Base-by-base conservation (phyloP, 2,113 vertebrate genomes). In the Pycnonotus jocosus region DNA sequence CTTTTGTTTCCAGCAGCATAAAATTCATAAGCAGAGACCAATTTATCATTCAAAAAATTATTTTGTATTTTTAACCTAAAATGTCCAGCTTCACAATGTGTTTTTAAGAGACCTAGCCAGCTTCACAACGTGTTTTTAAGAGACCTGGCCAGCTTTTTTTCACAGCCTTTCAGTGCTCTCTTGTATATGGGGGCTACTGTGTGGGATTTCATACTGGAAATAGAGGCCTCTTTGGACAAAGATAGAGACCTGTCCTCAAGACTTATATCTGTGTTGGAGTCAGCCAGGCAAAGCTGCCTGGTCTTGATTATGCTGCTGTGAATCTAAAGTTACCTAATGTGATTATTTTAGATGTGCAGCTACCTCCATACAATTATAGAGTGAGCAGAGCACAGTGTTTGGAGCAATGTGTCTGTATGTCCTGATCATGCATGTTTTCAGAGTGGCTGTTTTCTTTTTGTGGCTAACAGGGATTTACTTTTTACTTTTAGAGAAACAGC, bases 1-100 rank as follows among this genome's bases (percentile, higher is more conserved):
- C 93, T 94, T 95, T 97, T 96, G 90, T 97, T 95, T 97, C 93
- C 92, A 96, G 69, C 65, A 96, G 90, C 83, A 94, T 70, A 91
- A 92, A 94, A 88, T 88, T 91, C 95, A 92, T 92, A 96, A 95
- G 85, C 81, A 93, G 78, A 95, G 88, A 88, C 61, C 47, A 88
- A 80, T 92, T 90, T 94, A 88, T 93, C 45, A 77, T 95, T 93
- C 88, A 89, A 96, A 96, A 91, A 91, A 60, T 60, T 90, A 90
- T 94, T 96, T 82, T 91, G 45, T 95, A 44, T 91, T 89, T 96
- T 97, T 94, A 96, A 95, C 90, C 64, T 83, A 80, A 73, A 81
- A 87, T 51, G 53, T 79, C 54, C 68, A 86, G 44, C 58, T 74
- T 95, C 82, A 93, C 56, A 68, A 91, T 14, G 20, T 61, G 50